Evolutionary conservation across 2,113 vertebrate genomes (phyloP).

Genomic region (Marmota flaviventris): DNA sequence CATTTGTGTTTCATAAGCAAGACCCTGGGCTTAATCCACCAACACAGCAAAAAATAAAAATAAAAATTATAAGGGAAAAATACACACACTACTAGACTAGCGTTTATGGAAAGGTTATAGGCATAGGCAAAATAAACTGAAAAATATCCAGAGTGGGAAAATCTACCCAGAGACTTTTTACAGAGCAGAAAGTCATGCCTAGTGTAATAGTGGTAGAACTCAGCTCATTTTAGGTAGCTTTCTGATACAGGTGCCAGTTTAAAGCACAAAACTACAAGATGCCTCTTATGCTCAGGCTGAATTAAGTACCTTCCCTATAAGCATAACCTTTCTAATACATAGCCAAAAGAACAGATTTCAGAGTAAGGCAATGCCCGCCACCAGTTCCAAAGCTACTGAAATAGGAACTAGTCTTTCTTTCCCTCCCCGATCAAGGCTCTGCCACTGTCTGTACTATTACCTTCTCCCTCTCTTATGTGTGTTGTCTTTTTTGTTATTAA

Average conservation of each 20-base stretch:
- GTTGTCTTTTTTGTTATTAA: neutral
- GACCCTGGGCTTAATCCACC: no score
- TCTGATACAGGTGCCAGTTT: neutral
- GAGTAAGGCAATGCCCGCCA: no score
- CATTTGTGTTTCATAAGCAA: no score
- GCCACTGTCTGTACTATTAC: neutral
- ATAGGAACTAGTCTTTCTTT: neutral
- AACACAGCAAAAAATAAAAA: no score
- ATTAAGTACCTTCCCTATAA: no score
- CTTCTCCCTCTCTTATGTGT: neutral
- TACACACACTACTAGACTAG: no score
- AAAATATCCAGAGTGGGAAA: neutral
- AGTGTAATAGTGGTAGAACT: neutral
- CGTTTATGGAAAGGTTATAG: neutral
- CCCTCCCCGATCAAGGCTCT: neutral
- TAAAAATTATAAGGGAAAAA: neutral
- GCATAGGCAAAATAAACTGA: no score
- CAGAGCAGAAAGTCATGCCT: neutral
- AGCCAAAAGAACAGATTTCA: neutral
- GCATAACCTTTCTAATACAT: neutral
- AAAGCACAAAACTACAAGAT: accelerated
- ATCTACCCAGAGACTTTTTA: neutral
- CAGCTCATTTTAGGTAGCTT: neutral
- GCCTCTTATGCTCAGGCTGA: neutral
- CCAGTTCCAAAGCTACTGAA: neutral